These are phyloP conservation scores for Trichechus manatus DNA, from an alignment of 2,113 vertebrate species.

Conservation along the genomic window DNA sequence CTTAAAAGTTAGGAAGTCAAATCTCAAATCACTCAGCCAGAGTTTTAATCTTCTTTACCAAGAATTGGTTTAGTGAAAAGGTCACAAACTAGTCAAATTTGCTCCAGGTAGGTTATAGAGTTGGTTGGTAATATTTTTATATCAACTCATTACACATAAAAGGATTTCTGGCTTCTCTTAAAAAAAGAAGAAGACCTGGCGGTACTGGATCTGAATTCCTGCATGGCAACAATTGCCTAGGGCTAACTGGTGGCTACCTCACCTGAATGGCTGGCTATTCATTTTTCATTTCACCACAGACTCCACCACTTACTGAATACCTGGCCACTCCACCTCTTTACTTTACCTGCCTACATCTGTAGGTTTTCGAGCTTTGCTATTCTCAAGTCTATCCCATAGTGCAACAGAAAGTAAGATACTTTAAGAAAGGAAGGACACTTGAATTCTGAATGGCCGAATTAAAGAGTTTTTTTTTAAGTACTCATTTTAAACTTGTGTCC, in stretches of 20 bases:
- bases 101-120: neutral
- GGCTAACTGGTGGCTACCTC: neutral
- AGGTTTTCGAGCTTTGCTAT: neutral
- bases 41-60: neutral
- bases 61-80: neutral
- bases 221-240: neutral
- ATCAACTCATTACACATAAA: neutral
- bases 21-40: neutral
- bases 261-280: neutral
- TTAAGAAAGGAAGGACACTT: neutral
- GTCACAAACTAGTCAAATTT: neutral
- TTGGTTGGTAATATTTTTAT: neutral
- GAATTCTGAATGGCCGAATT: neutral
- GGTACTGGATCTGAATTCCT: neutral
- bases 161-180: neutral
- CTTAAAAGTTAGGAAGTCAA: neutral
- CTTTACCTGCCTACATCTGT: neutral
- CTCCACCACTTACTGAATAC: neutral
- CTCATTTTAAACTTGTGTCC: neutral
- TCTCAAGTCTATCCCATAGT: neutral
- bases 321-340: neutral
- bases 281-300: neutral
- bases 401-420: neutral
- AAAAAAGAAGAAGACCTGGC: neutral
- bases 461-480: neutral